A percentile compares a stretch with the other conserved stretches of the same genome.
phyloP scores from a whole-genome alignment of 2,113 vertebrate species.

The Meles meles region DNA sequence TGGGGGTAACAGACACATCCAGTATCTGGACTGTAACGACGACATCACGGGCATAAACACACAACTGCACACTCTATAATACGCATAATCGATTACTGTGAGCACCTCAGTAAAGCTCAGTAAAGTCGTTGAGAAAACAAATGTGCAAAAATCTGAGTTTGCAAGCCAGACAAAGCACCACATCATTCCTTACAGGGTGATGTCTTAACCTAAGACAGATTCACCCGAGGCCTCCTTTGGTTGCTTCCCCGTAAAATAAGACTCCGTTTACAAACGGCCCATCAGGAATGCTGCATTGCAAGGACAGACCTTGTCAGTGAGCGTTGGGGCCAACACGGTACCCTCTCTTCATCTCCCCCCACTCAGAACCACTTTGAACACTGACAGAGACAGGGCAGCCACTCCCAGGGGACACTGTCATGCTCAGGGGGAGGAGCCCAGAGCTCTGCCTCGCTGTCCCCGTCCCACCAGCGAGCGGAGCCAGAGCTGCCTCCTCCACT shows the following conservation, averaged over 20 bases:
- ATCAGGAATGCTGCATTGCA: fast-evolving
- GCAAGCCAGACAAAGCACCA: fast-evolving
- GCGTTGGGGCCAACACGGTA: fast-evolving
- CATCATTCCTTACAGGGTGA: no score
- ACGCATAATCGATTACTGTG: fast-evolving
- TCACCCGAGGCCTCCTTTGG: background rate
- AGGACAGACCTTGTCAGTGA: no score
- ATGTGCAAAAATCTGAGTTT: no score
- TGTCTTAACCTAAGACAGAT: fast-evolving
- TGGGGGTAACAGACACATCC: fast-evolving
- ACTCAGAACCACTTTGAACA: fast-evolving
- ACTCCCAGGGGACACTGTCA: background rate
- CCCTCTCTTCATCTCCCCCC: background rate
- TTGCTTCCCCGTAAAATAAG: background rate
- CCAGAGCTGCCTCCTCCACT: background rate
- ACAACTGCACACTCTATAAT: fast-evolving
- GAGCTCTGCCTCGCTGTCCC: no score
- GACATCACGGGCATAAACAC: fast-evolving
- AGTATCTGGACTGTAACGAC: fast-evolving
- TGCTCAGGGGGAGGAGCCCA: fast-evolving
- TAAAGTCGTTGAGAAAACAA: background rate
- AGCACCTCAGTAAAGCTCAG: background rate
- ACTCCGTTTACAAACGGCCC: fast-evolving
- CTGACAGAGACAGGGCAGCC: fast-evolving
- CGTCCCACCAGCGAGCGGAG: fast-evolving